Evolutionary conservation across 2,797 vertebrate genomes (phyloP), one percentile per base, ranked within the genome.

Genomic region (Anniella stebbinsi): DNA sequence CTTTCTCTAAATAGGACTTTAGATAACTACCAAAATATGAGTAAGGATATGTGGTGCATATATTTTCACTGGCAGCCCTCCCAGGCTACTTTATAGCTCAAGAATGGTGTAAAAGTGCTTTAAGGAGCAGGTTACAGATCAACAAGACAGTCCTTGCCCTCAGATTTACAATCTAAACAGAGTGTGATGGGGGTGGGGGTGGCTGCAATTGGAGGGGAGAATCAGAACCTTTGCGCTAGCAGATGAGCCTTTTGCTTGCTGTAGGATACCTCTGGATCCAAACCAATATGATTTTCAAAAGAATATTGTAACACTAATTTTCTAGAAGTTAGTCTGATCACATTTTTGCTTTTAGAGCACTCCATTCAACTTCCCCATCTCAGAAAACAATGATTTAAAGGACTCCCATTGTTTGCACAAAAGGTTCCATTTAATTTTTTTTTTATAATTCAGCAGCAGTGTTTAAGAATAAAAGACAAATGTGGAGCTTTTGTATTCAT

Each of bases 311-410:
- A 38, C 10, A 92, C 18, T 38, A 89, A 86, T 89, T 92, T n/a
- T 72, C 0, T 15, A 80, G 48, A 60, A 80, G 51, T 80, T 60
- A 57, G 4, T 51, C 33, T 48, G 30, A 51, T 54, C 67, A 81
- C 30, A 51, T 51, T 23, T 63, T 86, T 76, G 13, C 36, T 10
- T 91, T 89, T 91, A 66, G 91, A 92, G 84, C 36, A 11, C 57
- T 57, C 69, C 88, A 92, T 70, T 45, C 60, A 41, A 77, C 70
- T 89, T 93, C 78, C 45, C 86, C 18, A 87, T 90, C 90, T 67
- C 69, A 85, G 76, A 92, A 80, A 91, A 92, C 28, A 72, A 1
- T 80, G 88, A 83, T 94, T 93, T 91, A 66, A 87, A 89, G 67
- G 73, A 41, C 3, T 60, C 77, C 8, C 45, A 18, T 51, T 38